These are phyloP conservation scores for Ormyrus rosae DNA, from an alignment of 2,888 invertebrate genomes.

Conservation along the genomic window DNA sequence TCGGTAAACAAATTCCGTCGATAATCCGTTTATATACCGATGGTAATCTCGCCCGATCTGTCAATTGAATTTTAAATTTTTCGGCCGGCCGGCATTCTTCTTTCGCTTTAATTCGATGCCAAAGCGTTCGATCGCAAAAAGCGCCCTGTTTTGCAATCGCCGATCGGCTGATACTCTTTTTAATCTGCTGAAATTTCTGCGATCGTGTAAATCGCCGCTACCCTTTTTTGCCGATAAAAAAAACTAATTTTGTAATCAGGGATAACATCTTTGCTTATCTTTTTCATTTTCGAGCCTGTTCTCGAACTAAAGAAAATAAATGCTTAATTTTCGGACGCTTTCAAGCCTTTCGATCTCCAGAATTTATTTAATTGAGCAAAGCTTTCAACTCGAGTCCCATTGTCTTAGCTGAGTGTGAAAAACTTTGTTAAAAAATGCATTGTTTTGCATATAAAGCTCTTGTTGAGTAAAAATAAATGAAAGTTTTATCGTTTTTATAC, in stretches of 20 bases:
- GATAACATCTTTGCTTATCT: too few relatives aligned
- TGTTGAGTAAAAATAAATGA: not conserved
- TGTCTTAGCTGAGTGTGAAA: too few relatives aligned
- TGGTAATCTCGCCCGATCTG: conserved; percentile 32
- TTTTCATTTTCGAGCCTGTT: too few relatives aligned
- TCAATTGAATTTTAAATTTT: conserved; percentile 49
- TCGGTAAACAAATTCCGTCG: conserved; percentile 30
- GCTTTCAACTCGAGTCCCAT: too few relatives aligned
- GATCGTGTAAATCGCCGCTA: not conserved
- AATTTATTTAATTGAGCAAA: too few relatives aligned
- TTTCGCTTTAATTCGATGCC: conserved; percentile 2
- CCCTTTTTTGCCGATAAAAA: not conserved
- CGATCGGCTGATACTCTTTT: not conserved
- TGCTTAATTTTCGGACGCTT: too few relatives aligned
- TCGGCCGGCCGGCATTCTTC: not conserved
- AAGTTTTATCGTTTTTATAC: not conserved
- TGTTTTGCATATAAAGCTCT: not conserved
- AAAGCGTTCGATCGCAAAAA: not conserved
- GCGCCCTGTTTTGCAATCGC: conserved; percentile 18
- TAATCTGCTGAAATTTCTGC: too few relatives aligned
- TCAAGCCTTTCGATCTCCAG: too few relatives aligned
- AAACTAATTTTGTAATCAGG: too few relatives aligned
- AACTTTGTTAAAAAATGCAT: too few relatives aligned
- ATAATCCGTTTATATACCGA: conserved; percentile 45
- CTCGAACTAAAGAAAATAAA: too few relatives aligned